phyloP scores from a whole-genome alignment of 2,888 invertebrate species.

The Drosophila cracens region DNA sequence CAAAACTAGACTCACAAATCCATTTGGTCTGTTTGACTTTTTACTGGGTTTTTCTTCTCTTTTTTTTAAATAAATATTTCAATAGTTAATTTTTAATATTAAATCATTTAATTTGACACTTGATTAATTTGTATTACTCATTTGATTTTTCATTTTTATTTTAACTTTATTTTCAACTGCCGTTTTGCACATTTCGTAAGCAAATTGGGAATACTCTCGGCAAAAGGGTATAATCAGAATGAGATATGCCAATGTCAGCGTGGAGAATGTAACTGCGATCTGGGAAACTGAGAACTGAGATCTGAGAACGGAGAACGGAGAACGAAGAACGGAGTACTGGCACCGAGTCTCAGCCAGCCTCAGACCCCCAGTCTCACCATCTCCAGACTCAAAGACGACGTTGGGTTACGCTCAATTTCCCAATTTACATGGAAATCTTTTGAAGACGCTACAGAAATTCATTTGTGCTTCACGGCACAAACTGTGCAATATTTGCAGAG shows the following conservation, averaged over 20 bases:
- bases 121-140: background rate
- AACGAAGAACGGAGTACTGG: background rate
- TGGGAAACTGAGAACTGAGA: background rate
- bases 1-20: background rate
- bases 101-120: background rate
- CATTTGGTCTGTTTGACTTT: background rate
- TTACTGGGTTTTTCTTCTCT: accelerated
- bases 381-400: background rate
- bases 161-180: background rate
- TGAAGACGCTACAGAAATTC: slow-evolving; percentile 34
- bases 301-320: background rate
- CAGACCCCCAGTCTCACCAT: background rate
- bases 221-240: background rate
- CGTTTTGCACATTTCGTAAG: too few species aligned
- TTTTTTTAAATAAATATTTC: background rate
- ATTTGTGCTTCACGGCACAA: slow-evolving; percentile 44
- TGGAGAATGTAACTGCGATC: slow-evolving; percentile 12
- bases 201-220: background rate
- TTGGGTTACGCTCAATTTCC: slow-evolving; percentile 54
- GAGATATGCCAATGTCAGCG: slow-evolving; percentile 27
- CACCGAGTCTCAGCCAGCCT: background rate
- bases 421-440: slow-evolving; percentile 62
- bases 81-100: background rate
- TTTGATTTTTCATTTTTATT: background rate
- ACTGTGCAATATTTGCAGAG: slow-evolving; percentile 15